phyloP scores from a whole-genome alignment of 1,140 invertebrate species.

The Homalodisca vitripennis region DNA sequence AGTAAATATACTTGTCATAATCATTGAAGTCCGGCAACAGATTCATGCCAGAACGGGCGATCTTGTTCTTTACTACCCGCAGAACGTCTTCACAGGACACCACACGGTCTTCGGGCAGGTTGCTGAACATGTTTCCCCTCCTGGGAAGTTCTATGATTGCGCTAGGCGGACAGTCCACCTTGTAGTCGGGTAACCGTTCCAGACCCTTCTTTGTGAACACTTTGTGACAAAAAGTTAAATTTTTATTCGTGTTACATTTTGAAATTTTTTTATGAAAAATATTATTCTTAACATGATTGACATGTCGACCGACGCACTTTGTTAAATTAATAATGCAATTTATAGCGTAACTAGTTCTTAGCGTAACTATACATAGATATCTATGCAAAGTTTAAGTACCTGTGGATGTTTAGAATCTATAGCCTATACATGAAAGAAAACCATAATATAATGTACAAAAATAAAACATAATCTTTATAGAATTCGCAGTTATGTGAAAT shows the following conservation, averaged over 20 bases:
- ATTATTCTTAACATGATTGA: no score
- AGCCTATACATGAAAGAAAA: no score
- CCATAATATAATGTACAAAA: no score
- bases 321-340: no score
- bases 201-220: conserved; percentile 67
- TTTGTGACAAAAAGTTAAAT: conserved; percentile 43
- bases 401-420: no score
- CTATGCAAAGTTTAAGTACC: no score
- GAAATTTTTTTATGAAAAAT: no score
- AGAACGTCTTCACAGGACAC: conserved; percentile 57
- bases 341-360: conserved; percentile 11
- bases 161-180: conserved; percentile 49
- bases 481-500: no score
- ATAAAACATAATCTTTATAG: no score
- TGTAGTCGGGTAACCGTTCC: conserved; percentile 59
- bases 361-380: conserved; percentile 31
- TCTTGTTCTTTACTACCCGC: conserved; percentile 51
- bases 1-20: conserved; percentile 67
- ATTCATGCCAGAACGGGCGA: conserved; percentile 54
- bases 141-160: conserved; percentile 51
- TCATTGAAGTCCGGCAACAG: conserved; percentile 63
- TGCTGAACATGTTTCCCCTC: conserved; percentile 53
- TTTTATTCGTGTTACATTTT: no score
- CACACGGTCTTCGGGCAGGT: conserved; percentile 44
- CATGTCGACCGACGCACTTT: no score